phyloP scores from a whole-genome alignment of 2,113 vertebrate species.

The Festucalex cinctus region DNA sequence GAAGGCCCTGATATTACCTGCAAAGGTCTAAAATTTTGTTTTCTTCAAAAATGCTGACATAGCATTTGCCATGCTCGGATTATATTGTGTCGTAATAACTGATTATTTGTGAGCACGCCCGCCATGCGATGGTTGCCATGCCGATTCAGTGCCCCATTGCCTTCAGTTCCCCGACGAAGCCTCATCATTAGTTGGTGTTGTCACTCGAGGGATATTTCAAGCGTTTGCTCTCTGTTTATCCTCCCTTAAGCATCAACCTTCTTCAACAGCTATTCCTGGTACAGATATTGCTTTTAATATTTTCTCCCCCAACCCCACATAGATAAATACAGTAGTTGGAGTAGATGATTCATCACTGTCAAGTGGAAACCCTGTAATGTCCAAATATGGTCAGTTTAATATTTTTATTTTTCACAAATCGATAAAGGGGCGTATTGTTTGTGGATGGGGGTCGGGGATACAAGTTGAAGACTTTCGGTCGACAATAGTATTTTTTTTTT shows the following conservation, averaged over 20 bases:
- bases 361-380: no score
- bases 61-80: neutral
- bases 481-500: no score
- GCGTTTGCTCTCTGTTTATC: constrained; percentile 33
- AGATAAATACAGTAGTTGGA: neutral
- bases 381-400: no score
- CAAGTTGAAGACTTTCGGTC: no score
- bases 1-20: neutral
- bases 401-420: no score
- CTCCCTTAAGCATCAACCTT: constrained; percentile 12
- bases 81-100: constrained; percentile 24
- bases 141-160: constrained; percentile 41
- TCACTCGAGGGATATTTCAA: constrained; percentile 47
- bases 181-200: constrained; percentile 53
- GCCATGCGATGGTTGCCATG: constrained; percentile 37
- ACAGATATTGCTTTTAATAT: constrained; percentile 39
- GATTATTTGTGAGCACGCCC: constrained; percentile 16
- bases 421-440: no score
- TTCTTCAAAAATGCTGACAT: constrained; percentile 12
- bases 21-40: neutral
- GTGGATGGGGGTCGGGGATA: no score
- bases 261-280: constrained; percentile 19
- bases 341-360: neutral
- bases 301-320: constrained; percentile 8
- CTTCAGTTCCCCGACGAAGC: constrained; percentile 27